These are phyloP conservation scores for Agriopis aurantiaria DNA, from an alignment of 2,888 invertebrate species.

Conservation along the genomic window DNA sequence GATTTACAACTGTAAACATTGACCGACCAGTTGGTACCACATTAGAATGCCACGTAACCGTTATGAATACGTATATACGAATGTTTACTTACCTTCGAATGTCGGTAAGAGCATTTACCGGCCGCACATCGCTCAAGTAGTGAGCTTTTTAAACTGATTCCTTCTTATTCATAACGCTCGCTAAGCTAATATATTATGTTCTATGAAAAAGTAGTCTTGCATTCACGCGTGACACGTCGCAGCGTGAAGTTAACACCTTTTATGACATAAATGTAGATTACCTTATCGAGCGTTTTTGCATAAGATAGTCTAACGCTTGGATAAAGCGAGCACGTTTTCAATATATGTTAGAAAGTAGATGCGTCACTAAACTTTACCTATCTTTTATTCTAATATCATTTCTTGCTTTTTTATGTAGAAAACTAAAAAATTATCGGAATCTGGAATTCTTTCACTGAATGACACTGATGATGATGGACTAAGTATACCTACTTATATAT, in stretches of 20 bases:
- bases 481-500: background rate
- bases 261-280: no score
- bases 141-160: slow-evolving; percentile 13
- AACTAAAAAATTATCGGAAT: background rate
- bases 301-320: slow-evolving; percentile 1
- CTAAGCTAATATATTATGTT: no score
- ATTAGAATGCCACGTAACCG: slow-evolving; percentile 37
- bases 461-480: no score
- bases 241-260: no score
- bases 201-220: no score
- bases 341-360: slow-evolving; percentile 23
- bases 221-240: no score
- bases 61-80: slow-evolving; percentile 23
- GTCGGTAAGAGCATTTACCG: slow-evolving; percentile 14
- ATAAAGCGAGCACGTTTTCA: slow-evolving; percentile 23
- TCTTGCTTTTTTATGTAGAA: slow-evolving; percentile 21
- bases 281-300: no score
- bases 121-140: slow-evolving; percentile 22
- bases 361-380: slow-evolving; percentile 21
- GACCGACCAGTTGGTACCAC: slow-evolving; percentile 41
- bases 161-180: no score
- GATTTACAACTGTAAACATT: slow-evolving; percentile 46
- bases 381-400: slow-evolving; percentile 1
- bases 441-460: background rate
- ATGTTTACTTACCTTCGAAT: slow-evolving; percentile 12